A percentile compares a stretch with the other conserved stretches of the same genome.
phyloP scores from a whole-genome alignment of 2,888 invertebrate species.

The Lasioglossum malachurum region DNA sequence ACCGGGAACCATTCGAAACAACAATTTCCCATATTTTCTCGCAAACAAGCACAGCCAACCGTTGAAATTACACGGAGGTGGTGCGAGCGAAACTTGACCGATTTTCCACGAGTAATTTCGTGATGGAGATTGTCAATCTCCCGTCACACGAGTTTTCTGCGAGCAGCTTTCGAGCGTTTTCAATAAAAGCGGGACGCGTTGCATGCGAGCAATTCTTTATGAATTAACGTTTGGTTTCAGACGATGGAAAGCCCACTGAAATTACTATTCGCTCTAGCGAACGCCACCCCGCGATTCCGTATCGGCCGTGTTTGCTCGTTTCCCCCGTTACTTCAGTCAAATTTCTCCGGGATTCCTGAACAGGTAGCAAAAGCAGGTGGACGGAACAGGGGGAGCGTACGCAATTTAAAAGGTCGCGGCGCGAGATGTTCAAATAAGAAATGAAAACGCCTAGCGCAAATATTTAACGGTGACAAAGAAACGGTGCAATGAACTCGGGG shows the following conservation, averaged over 20 bases:
- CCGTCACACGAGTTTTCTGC: neutral
- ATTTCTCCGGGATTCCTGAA: neutral
- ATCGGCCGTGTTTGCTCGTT: neutral
- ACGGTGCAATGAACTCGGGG: slow-evolving; percentile 59
- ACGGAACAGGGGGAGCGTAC: neutral
- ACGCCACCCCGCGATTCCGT: neutral
- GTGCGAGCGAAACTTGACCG: neutral
- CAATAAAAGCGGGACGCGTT: neutral
- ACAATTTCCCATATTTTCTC: neutral
- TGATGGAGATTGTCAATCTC: neutral
- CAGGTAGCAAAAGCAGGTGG: neutral
- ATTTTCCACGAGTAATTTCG: neutral
- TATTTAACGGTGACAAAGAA: slow-evolving; percentile 50
- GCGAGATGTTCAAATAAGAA: slow-evolving; percentile 23
- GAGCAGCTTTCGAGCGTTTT: neutral
- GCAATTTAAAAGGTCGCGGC: neutral
- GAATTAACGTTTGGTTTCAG: neutral
- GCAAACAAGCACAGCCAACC: neutral
- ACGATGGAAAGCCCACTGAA: neutral
- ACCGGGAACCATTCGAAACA: neutral
- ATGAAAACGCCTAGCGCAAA: slow-evolving; percentile 35
- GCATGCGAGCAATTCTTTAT: neutral
- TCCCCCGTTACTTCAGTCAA: neutral
- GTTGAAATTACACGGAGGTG: neutral
- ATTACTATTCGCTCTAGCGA: neutral